Evolutionary conservation across 2,888 invertebrate genomes (phyloP).

Genomic region (Synergus japonicus): DNA sequence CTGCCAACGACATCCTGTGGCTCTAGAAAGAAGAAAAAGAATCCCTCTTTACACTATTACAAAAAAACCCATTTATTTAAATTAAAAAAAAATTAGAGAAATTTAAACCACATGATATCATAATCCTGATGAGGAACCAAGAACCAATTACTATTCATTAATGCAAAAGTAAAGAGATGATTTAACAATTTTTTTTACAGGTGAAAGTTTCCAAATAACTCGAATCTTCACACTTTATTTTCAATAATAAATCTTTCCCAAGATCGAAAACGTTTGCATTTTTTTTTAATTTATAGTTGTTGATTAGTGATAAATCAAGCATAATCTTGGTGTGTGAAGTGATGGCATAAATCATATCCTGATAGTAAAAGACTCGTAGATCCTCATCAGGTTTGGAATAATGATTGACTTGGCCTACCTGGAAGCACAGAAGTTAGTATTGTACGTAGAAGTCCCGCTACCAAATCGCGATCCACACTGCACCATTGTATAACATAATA

Average conservation of each 20-base stretch:
- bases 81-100: constrained; percentile 26
- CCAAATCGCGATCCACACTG: constrained; percentile 77
- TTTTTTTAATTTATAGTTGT: neutral
- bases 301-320: neutral
- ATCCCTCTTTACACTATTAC: constrained; percentile 10
- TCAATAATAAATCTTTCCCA: neutral
- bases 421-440: constrained; percentile 78
- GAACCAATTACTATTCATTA: neutral
- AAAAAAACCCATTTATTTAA: constrained; percentile 17
- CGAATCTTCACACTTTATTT: too few relatives aligned
- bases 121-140: constrained; percentile 17
- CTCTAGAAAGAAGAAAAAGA: constrained; percentile 35
- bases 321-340: neutral
- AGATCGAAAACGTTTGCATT: neutral
- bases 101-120: constrained; percentile 37
- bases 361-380: constrained; percentile 45
- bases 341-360: neutral
- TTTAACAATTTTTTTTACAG: neutral
- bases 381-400: constrained; percentile 68
- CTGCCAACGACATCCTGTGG: constrained; percentile 50
- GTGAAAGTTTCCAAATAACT: too few relatives aligned
- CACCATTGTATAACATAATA: constrained; percentile 72
- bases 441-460: constrained; percentile 77
- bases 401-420: constrained; percentile 78
- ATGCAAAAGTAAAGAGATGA: neutral